A percentile compares a stretch with the other conserved stretches of the same genome.
These are phyloP conservation scores for Bugulina stolonifera DNA, from an alignment of 2,888 invertebrate genomes.

Conservation along the genomic window DNA sequence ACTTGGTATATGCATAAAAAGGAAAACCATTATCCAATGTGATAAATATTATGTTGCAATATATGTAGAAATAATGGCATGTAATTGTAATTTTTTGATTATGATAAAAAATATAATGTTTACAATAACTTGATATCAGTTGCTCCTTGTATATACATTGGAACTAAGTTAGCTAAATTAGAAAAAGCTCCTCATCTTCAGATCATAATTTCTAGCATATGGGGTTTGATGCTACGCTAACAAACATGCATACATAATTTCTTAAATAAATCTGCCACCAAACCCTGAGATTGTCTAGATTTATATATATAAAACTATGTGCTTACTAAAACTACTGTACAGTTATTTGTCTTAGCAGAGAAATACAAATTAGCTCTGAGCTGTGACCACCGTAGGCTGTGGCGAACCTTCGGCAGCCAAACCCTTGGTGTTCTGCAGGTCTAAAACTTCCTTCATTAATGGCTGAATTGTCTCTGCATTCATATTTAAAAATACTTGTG, in stretches of 20 bases:
- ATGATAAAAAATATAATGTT: neutral
- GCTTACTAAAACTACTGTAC: constrained; percentile 1
- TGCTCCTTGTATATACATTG: neutral
- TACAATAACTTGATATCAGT: neutral
- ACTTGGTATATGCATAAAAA: no score
- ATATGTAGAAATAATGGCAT: no score
- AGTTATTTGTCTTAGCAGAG: neutral
- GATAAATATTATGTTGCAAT: no score
- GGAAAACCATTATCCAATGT: no score
- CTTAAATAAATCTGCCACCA: neutral
- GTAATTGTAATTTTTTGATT: no score
- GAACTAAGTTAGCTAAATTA: neutral
- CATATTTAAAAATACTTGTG: constrained; percentile 84
- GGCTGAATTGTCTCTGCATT: constrained; percentile 89
- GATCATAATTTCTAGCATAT: no score
- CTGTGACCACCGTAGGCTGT: constrained; percentile 14
- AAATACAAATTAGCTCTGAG: neutral
- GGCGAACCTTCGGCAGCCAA: neutral
- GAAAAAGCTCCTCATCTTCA: neutral
- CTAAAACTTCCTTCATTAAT: constrained; percentile 88
- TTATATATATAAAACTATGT: neutral
- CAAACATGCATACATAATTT: no score
- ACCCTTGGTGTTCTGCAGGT: constrained; percentile 57
- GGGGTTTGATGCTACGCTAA: no score
- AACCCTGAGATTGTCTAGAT: constrained; percentile 24